Conservation (phyloP, 2,113 vertebrate species). For the Callaeas wilsoni region DNA sequence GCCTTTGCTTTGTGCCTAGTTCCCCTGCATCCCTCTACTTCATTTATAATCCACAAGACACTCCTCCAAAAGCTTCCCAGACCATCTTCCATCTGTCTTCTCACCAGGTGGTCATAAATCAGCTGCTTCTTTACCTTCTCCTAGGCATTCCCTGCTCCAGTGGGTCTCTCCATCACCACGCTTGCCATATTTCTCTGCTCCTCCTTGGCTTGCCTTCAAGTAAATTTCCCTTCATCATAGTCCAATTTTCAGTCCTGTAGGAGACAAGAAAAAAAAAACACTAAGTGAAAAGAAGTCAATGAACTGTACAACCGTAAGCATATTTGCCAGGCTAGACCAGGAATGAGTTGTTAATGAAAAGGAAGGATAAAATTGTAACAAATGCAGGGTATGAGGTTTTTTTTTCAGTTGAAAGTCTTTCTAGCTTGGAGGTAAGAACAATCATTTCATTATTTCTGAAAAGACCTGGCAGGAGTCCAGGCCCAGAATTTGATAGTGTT, state of each 20-base stretch:
- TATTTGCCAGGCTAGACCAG: background rate
- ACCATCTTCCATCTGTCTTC: background rate
- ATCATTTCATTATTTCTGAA: conserved; percentile 17
- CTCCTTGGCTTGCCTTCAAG: background rate
- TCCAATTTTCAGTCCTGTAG: background rate
- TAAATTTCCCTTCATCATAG: background rate
- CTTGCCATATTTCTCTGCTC: background rate
- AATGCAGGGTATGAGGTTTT: background rate
- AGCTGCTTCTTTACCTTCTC: background rate
- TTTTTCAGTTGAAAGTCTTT: background rate
- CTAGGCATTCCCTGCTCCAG: background rate
- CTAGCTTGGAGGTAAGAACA: background rate
- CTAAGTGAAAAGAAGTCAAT: background rate
- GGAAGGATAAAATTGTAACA: background rate
- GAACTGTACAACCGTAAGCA: background rate
- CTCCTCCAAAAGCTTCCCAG: background rate
- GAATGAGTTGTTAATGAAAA: background rate
- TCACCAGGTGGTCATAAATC: background rate
- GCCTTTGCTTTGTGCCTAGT: background rate
- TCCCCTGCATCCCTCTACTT: background rate
- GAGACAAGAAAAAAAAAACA: background rate
- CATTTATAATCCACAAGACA: background rate
- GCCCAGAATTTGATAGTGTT: background rate
- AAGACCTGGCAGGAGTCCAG: conserved; percentile 12
- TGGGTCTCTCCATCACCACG: background rate